These are phyloP conservation scores for Anticlea derivata DNA, from an alignment of 2,888 invertebrate species.

Conservation along the genomic window DNA sequence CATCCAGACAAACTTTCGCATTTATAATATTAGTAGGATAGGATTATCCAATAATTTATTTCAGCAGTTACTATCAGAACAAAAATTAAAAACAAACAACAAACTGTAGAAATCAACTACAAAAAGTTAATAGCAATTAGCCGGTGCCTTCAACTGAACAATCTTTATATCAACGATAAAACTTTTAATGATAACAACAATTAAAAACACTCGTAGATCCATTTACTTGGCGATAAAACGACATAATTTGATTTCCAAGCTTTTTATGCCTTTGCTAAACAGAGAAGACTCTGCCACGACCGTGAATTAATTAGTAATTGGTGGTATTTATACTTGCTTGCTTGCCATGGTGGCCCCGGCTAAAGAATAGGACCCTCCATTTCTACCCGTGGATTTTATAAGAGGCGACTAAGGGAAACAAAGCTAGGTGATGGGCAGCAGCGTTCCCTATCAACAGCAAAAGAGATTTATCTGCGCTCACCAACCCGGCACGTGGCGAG, in stretches of 20 bases:
- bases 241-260: slow-evolving; percentile 23
- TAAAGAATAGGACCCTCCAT: too few relatives aligned
- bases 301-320: too few relatives aligned
- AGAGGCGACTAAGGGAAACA: too few relatives aligned
- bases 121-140: slow-evolving; percentile 29
- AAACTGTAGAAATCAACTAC: background rate
- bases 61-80: background rate
- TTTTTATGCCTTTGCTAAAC: slow-evolving; percentile 7
- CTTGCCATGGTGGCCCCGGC: too few relatives aligned
- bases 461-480: too few relatives aligned
- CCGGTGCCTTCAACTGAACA: slow-evolving; percentile 19
- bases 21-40: too few relatives aligned
- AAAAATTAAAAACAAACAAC: slow-evolving; percentile 3
- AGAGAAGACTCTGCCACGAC: background rate
- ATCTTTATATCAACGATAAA: slow-evolving; percentile 36
- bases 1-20: too few relatives aligned
- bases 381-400: too few relatives aligned
- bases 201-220: slow-evolving; percentile 32
- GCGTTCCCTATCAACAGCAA: too few relatives aligned
- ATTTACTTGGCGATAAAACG: slow-evolving; percentile 25
- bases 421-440: too few relatives aligned
- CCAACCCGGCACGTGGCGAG: too few relatives aligned
- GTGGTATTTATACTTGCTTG: too few relatives aligned
- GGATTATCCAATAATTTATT: slow-evolving; percentile 7
- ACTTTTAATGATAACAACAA: slow-evolving; percentile 38